Evolutionary conservation across 2,888 invertebrate species (phyloP).

Genomic region (Toxonevra muliebris): DNA sequence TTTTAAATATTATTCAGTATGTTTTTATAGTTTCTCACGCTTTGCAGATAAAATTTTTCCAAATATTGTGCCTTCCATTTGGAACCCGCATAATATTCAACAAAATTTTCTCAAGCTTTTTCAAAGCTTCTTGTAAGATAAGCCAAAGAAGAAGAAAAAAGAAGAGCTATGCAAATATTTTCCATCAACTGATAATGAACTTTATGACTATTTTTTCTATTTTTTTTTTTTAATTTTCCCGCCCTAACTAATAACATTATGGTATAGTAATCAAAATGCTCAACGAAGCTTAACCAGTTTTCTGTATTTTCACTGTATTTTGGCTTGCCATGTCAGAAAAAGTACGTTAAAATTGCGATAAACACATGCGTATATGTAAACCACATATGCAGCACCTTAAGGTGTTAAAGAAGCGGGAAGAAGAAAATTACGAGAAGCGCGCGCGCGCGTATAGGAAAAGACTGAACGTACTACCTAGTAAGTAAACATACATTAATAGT

Average conservation of each 20-base stretch:
- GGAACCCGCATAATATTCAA: slow-evolving; percentile 25
- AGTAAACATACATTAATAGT: slow-evolving; percentile 4
- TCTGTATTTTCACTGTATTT: slow-evolving; percentile 1
- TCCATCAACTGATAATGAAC: slow-evolving; percentile 23
- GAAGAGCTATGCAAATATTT: slow-evolving; percentile 13
- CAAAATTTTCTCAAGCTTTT: slow-evolving; percentile 32
- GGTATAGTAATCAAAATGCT: slow-evolving; percentile 38
- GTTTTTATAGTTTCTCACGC: no score
- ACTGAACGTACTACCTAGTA: slow-evolving; percentile 4
- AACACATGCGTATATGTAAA: slow-evolving; percentile 20
- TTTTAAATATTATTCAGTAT: no score
- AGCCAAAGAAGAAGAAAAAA: no score
- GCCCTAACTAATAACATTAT: slow-evolving; percentile 25
- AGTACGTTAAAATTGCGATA: slow-evolving; percentile 30
- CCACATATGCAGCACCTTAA: slow-evolving; percentile 27
- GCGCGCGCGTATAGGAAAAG: background rate
- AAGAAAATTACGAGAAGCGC: slow-evolving; percentile 16
- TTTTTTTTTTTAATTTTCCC: slow-evolving; percentile 34
- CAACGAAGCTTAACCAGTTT: slow-evolving; percentile 40
- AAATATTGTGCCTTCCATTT: no score
- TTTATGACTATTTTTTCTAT: slow-evolving; percentile 28
- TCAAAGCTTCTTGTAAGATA: background rate
- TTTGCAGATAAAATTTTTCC: no score
- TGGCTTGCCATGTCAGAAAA: slow-evolving; percentile 7
- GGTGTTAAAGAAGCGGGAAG: slow-evolving; percentile 23